Percentiles rank a stretch among this genome's conserved stretches.
These are phyloP conservation scores for Ictalurus furcatus DNA, from an alignment of 2,113 vertebrate genomes.

Conservation along the genomic window DNA sequence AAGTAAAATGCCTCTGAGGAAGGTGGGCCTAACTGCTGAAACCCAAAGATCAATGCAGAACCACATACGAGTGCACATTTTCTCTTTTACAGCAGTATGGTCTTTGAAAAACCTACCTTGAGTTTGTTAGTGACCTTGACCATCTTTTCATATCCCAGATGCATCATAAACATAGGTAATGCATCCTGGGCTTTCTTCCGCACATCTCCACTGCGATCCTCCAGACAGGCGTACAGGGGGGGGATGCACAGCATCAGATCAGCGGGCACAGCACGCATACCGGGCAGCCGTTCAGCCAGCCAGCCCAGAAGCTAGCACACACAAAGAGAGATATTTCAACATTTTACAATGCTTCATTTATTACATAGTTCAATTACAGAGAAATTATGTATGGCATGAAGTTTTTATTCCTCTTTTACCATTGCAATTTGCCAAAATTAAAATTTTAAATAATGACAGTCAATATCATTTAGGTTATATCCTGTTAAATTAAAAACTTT, in stretches of 20 bases:
- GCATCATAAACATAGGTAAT: conserved; percentile 96
- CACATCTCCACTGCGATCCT: conserved; percentile 96
- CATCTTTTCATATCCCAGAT: conserved; percentile 96
- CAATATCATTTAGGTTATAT: no score
- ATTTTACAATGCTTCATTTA: background rate
- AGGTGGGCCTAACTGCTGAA: background rate
- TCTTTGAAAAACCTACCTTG: conserved; percentile 74
- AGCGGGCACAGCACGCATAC: conserved; percentile 80
- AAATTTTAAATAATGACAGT: background rate
- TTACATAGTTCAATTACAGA: background rate
- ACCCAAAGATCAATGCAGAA: background rate
- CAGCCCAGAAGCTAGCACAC: conserved; percentile 85
- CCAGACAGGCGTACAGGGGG: conserved; percentile 87
- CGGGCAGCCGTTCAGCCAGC: conserved; percentile 92
- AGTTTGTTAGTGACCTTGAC: conserved; percentile 88
- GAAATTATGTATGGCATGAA: background rate
- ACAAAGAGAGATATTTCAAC: background rate
- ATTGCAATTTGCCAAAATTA: background rate
- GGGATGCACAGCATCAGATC: conserved; percentile 88
- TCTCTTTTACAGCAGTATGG: background rate
- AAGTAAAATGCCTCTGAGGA: background rate
- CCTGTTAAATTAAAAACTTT: no score
- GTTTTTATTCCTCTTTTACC: no score
- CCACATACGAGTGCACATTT: background rate
- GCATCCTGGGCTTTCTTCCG: conserved; percentile 96